Evolutionary conservation across 1,140 invertebrate species (phyloP).

Genomic region (Gryllus bimaculatus): DNA sequence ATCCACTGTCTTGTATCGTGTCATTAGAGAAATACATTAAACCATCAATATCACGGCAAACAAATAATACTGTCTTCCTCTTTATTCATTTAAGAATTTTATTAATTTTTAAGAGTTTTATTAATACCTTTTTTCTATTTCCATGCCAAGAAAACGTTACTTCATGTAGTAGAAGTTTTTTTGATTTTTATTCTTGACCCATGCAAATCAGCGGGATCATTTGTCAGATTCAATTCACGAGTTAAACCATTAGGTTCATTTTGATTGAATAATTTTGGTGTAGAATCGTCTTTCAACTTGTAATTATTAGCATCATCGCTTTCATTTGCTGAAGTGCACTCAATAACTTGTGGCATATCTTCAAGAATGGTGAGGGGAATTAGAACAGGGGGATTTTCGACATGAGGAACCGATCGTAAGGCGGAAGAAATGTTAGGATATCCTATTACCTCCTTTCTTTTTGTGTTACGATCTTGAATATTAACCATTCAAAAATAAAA

Average conservation of each 20-base stretch:
- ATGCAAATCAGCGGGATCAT: slow-evolving; percentile 19
- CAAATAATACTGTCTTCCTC: neutral
- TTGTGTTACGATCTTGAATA: neutral
- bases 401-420: neutral
- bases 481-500: neutral
- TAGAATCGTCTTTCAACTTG: neutral
- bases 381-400: neutral
- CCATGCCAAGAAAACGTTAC: neutral
- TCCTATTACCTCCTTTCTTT: neutral
- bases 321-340: slow-evolving; percentile 11
- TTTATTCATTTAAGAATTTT: slow-evolving; percentile 6
- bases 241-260: slow-evolving; percentile 16
- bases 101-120: neutral
- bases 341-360: neutral
- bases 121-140: neutral
- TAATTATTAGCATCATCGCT: slow-evolving; percentile 10
- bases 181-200: slow-evolving; percentile 17
- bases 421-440: neutral
- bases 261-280: slow-evolving; percentile 12
- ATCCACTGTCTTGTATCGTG: too few species aligned
- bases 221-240: slow-evolving; percentile 17
- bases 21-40: too few species aligned
- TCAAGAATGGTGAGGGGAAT: neutral
- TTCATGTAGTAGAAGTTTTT: neutral
- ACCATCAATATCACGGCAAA: neutral